Evolutionary conservation across 2,113 vertebrate genomes (phyloP), one percentile per base, ranked within the genome.

Genomic region (Colaptes auratus): DNA sequence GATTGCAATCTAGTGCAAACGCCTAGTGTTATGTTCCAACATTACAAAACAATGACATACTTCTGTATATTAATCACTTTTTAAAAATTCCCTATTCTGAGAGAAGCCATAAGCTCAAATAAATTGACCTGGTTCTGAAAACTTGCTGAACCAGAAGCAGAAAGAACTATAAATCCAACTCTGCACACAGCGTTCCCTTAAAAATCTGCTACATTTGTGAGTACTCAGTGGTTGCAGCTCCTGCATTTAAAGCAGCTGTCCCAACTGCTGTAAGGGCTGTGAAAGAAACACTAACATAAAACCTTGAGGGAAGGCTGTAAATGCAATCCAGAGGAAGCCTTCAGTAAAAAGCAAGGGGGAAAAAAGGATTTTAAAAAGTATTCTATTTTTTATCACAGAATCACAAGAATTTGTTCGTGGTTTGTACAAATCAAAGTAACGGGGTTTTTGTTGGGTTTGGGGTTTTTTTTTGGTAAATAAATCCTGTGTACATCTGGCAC

Each of bases 1-100:
- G 36, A 64, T 16, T 65, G 9, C 17, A 69, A 63, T 13, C 65
- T 25, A 16, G 14, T 31, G 14, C 72, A 60, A 87, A 76, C 20
- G 74, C 60, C 27, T 2, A 36, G 12, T 30, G 46, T 35, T 60
- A 64, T 0, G 0, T n/a, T 78, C 27, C 61, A 84, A 28, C 1
- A 1, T 35, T 13, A 50, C 6, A 35, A 70, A 80, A 91, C 50
- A 31, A 82, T 15, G 66, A 42, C 5, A 35, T 10, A 8, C 4
- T 10, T 19, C 31, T 35, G 7, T 14, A 48, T 65, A 87, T 82
- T 33, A 70, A 88, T 10, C 24, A 48, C 5, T 14, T 36, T 77
- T 19, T 13, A 24, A 88, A 71, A 36, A 76, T n/a, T 69, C 13
- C 21, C 30, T n/a, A 6, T 52, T 86, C 65, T 63, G 35, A 59